These are phyloP conservation scores for Ophioninae sp. DNA, from an alignment of 2,888 invertebrate species.

Conservation along the genomic window DNA sequence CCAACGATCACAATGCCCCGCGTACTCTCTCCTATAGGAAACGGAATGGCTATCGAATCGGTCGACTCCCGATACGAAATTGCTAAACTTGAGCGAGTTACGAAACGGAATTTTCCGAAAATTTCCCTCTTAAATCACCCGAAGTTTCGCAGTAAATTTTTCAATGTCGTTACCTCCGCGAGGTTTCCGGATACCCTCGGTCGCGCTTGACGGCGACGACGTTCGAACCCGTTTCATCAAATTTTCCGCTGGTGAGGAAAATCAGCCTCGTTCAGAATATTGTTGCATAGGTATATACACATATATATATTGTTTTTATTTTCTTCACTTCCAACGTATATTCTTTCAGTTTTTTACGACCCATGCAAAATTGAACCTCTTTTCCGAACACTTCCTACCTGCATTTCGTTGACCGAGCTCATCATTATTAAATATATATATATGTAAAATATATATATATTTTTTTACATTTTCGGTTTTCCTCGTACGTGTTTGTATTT, in stretches of 20 bases:
- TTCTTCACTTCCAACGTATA: too few relatives aligned
- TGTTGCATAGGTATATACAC: neutral
- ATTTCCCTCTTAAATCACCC: constrained; percentile 10
- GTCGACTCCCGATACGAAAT: constrained; percentile 35
- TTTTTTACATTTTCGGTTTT: neutral
- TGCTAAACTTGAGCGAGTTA: constrained; percentile 48
- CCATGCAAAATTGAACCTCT: too few relatives aligned
- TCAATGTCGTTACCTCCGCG: neutral
- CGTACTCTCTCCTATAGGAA: constrained; percentile 16
- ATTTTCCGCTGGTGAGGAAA: neutral
- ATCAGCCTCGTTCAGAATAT: neutral
- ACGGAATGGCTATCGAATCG: constrained; percentile 30
- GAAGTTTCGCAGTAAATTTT: constrained; percentile 1
- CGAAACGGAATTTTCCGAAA: constrained; percentile 32
- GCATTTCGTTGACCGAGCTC: too few relatives aligned
- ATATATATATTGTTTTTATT: too few relatives aligned
- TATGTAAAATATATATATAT: too few relatives aligned
- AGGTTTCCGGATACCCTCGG: neutral
- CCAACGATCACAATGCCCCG: constrained; percentile 4
- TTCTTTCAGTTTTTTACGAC: too few relatives aligned
- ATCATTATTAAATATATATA: too few relatives aligned
- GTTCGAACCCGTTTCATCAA: neutral
- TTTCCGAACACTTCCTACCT: too few relatives aligned
- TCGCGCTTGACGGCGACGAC: neutral
- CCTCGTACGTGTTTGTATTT: neutral